These are phyloP conservation scores for Lepidurus couesii DNA, from an alignment of 1,140 invertebrate genomes.

Conservation along the genomic window DNA sequence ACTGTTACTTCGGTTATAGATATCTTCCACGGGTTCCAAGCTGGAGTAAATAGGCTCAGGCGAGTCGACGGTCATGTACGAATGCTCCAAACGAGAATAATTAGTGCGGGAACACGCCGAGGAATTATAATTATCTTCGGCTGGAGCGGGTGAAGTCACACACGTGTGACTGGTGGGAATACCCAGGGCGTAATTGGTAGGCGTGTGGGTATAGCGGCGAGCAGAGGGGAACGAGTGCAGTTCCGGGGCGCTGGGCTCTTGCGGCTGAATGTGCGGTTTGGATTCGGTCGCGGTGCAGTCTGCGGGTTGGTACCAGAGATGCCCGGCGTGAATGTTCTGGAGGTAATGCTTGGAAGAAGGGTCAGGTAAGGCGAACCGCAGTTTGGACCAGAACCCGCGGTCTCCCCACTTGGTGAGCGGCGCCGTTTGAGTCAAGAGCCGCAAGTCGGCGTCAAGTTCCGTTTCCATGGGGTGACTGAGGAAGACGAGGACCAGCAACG, in stretches of 20 bases:
- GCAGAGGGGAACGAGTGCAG: conserved; percentile 24
- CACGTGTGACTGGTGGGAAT: conserved; percentile 17
- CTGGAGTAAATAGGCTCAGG: conserved; percentile 34
- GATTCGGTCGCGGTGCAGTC: background rate
- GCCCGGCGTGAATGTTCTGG: conserved; percentile 25
- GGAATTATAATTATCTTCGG: conserved; percentile 24
- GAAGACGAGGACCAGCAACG: conserved; percentile 26
- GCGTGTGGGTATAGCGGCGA: conserved; percentile 31
- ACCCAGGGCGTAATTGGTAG: conserved; percentile 6
- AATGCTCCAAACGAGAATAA: conserved; percentile 34
- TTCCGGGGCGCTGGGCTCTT: conserved; percentile 15
- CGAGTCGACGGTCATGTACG: conserved; percentile 33
- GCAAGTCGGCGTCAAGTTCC: conserved; percentile 51
- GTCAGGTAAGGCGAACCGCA: conserved; percentile 83
- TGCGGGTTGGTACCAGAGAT: conserved; percentile 27
- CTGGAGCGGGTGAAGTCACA: background rate
- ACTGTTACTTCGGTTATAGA: conserved; percentile 10
- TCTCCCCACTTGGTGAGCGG: conserved; percentile 84
- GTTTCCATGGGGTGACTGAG: conserved; percentile 25
- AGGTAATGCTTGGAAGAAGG: conserved; percentile 28
- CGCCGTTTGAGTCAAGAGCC: conserved; percentile 80
- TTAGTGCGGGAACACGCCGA: conserved; percentile 27
- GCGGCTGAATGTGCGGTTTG: background rate
- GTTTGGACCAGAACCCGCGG: conserved; percentile 89
- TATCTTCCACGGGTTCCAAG: conserved; percentile 15